A percentile compares a stretch with the other conserved stretches of the same genome.
These are phyloP conservation scores for Pagetopsis macropterus DNA, from an alignment of 2,797 vertebrate genomes.

Conservation along the genomic window DNA sequence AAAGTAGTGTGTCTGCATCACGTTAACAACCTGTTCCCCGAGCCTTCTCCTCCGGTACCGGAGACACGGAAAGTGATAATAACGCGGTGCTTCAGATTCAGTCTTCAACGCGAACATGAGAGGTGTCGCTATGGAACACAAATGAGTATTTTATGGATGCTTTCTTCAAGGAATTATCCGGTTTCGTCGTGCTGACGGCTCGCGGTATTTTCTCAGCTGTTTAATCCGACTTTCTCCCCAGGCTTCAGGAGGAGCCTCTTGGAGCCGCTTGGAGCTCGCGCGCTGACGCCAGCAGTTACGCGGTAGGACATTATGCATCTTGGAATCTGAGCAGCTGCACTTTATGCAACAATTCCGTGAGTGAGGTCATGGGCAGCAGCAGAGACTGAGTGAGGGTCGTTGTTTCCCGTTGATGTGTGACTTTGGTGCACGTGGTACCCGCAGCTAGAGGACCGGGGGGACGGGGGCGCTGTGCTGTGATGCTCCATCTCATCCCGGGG, in stretches of 20 bases:
- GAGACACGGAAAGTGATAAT: background rate
- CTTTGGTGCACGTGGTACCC: conserved; percentile 53
- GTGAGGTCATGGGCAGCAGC: conserved; percentile 38
- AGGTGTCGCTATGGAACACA: conserved; percentile 1
- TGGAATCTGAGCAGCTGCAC: conserved; percentile 55
- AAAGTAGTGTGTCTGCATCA: conserved; percentile 62
- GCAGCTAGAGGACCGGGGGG: conserved; percentile 65
- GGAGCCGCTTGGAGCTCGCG: conserved; percentile 56
- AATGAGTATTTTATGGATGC: conserved; percentile 10
- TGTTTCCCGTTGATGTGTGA: conserved; percentile 56
- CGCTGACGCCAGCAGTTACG: conserved; percentile 32
- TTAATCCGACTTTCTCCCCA: background rate
- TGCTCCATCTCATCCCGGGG: conserved; percentile 83
- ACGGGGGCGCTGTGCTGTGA: conserved; percentile 85
- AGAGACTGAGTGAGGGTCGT: conserved; percentile 10
- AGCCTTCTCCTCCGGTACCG: background rate
- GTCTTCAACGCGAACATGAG: background rate
- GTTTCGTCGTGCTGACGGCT: background rate
- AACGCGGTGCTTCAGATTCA: background rate
- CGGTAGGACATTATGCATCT: conserved; percentile 62
- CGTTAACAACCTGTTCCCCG: background rate
- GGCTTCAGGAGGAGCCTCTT: background rate
- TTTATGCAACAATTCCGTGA: conserved; percentile 56
- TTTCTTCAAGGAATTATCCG: background rate
- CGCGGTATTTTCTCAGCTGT: background rate